phyloP scores from a whole-genome alignment of 1,140 invertebrate species.

The Danaus plexippus region DNA sequence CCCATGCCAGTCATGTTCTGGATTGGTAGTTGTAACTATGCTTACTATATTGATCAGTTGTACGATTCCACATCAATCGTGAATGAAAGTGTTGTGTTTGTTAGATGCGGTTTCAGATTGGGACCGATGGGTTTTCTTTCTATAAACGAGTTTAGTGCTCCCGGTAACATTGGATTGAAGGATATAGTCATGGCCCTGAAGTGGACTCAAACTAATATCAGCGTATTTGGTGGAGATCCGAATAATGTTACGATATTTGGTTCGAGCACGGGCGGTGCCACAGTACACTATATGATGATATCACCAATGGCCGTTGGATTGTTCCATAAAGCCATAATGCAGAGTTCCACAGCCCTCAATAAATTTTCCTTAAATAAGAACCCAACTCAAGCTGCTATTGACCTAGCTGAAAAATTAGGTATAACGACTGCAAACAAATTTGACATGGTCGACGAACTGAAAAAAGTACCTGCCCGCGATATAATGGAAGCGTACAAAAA shows the following conservation, averaged over 20 bases:
- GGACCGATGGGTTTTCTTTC: conserved; percentile 61
- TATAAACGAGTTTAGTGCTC: conserved; percentile 50
- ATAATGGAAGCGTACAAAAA: conserved; percentile 36
- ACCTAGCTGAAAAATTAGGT: conserved; percentile 44
- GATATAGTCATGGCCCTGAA: conserved; percentile 74
- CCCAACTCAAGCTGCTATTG: conserved; percentile 33
- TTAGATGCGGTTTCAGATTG: conserved; percentile 47
- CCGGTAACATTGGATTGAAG: conserved; percentile 76
- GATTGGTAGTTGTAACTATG: conserved; percentile 43
- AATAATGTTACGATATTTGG: conserved; percentile 76
- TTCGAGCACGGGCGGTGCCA: conserved; percentile 72
- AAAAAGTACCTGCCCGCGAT: conserved; percentile 28
- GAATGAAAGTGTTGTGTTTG: conserved; percentile 49
- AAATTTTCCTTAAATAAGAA: conserved; percentile 49
- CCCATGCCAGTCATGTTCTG: conserved; percentile 61
- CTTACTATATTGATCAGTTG: conserved; percentile 31
- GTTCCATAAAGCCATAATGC: conserved; percentile 67
- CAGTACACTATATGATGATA: conserved; percentile 69
- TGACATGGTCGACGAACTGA: conserved; percentile 51
- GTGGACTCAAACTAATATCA: conserved; percentile 76
- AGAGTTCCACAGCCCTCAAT: conserved; percentile 57
- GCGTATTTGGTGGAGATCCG: conserved; percentile 73
- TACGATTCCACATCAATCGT: conserved; percentile 39
- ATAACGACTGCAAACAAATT: conserved; percentile 35
- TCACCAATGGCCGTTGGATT: conserved; percentile 72